Conservation (phyloP, 1,140 invertebrate genomes). For the Cyphomyrmex costatus region DNA sequence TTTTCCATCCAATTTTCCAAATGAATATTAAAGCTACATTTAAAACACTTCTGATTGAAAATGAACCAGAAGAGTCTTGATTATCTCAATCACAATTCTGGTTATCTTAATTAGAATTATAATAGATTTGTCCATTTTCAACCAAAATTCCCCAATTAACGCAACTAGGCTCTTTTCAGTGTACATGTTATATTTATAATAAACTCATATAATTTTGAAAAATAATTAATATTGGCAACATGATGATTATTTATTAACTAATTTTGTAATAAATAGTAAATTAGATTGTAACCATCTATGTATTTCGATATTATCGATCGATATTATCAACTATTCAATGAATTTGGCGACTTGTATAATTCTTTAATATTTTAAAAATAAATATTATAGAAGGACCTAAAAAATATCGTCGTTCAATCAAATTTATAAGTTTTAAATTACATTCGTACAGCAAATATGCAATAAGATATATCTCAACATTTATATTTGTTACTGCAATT, state of each 20-base stretch:
- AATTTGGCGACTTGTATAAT: neutral
- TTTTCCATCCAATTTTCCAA: conserved; percentile 48
- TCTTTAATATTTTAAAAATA: neutral
- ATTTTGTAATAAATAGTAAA: neutral
- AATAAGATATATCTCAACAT: conserved; percentile 14
- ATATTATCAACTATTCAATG: too few relatives aligned
- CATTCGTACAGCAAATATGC: neutral
- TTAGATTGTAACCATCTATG: neutral
- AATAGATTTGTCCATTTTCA: too few relatives aligned
- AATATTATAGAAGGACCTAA: neutral
- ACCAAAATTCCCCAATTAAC: too few relatives aligned
- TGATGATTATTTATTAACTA: neutral
- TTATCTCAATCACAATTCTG: too few relatives aligned
- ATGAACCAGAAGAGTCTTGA: too few relatives aligned
- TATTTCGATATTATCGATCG: neutral
- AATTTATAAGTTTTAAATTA: neutral
- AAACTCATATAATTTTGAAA: neutral
- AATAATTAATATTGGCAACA: neutral
- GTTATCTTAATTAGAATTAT: too few relatives aligned
- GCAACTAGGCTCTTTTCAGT: too few relatives aligned
- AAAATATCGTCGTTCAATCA: neutral
- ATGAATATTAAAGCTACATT: neutral
- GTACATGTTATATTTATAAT: too few relatives aligned
- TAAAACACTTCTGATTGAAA: too few relatives aligned
- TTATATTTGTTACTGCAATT: conserved; percentile 32